A percentile compares a stretch with the other conserved stretches of the same genome.
Conservation (phyloP, 2,888 invertebrate genomes). For the Miltochrista miniata region DNA sequence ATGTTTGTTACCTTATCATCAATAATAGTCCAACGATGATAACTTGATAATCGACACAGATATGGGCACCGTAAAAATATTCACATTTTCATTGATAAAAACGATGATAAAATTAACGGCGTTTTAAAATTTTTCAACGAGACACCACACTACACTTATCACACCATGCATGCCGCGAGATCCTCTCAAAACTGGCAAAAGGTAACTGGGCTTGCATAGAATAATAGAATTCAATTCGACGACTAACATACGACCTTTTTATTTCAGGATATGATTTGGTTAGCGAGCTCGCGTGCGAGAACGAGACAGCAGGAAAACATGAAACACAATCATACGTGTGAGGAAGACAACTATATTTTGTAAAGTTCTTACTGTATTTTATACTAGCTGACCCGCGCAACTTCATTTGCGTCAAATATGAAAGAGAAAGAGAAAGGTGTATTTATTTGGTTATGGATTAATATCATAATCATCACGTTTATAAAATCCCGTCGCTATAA, state of each 20-base stretch:
- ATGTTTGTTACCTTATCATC: conserved; percentile 40
- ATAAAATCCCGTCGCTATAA: too few relatives aligned
- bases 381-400: too few relatives aligned
- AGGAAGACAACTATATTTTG: conserved; percentile 46
- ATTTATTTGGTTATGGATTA: too few relatives aligned
- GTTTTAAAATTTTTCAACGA: conserved; percentile 16
- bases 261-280: conserved; percentile 19
- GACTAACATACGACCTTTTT: conserved; percentile 43
- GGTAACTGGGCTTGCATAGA: too few relatives aligned
- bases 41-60: conserved; percentile 19
- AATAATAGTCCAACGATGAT: conserved; percentile 29
- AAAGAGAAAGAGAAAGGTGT: too few relatives aligned
- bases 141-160: conserved; percentile 24
- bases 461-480: too few relatives aligned
- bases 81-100: conserved; percentile 63
- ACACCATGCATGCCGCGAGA: conserved; percentile 43
- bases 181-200: not conserved
- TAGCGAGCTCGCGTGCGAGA: conserved; percentile 36
- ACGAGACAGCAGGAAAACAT: conserved; percentile 56
- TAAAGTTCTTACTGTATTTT: conserved; percentile 26
- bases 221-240: conserved; percentile 42
- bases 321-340: conserved; percentile 18
- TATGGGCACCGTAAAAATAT: conserved; percentile 18
- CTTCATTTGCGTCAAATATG: too few relatives aligned
- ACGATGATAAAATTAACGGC: conserved; percentile 16